A percentile compares a stretch with the other conserved stretches of the same genome.
Evolutionary conservation across 2,797 vertebrate genomes (phyloP).

Genomic region (Sciurus vulgaris): DNA sequence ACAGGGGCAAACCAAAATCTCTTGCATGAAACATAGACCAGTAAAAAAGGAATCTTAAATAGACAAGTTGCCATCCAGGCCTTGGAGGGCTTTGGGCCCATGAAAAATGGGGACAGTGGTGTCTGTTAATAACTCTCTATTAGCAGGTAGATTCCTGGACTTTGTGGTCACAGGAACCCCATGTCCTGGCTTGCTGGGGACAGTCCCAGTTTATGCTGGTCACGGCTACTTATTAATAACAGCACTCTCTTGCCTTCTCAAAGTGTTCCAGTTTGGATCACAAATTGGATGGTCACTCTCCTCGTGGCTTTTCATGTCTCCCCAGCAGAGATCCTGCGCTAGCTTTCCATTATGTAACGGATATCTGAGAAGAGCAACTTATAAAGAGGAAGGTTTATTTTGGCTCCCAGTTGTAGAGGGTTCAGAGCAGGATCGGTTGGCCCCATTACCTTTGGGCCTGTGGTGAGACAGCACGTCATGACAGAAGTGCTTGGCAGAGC

Average conservation of each 20-base stretch:
- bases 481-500: too few species aligned
- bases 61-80: background rate
- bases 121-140: background rate
- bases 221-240: constrained; percentile 18
- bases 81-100: background rate
- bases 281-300: background rate
- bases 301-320: background rate
- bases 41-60: constrained; percentile 29
- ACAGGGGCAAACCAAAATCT: constrained; percentile 29
- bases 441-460: background rate
- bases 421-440: background rate
- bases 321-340: background rate
- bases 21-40: constrained; percentile 17
- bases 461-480: background rate
- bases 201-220: background rate
- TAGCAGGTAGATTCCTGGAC: background rate
- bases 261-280: background rate
- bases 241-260: constrained; percentile 1
- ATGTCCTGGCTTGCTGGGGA: background rate
- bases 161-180: background rate
- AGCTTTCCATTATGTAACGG: background rate
- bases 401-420: background rate
- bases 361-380: background rate
- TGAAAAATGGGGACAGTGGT: background rate
- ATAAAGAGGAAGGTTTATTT: background rate